Conservation (phyloP, 2,888 invertebrate genomes). For the Sminthurinus aureus region DNA sequence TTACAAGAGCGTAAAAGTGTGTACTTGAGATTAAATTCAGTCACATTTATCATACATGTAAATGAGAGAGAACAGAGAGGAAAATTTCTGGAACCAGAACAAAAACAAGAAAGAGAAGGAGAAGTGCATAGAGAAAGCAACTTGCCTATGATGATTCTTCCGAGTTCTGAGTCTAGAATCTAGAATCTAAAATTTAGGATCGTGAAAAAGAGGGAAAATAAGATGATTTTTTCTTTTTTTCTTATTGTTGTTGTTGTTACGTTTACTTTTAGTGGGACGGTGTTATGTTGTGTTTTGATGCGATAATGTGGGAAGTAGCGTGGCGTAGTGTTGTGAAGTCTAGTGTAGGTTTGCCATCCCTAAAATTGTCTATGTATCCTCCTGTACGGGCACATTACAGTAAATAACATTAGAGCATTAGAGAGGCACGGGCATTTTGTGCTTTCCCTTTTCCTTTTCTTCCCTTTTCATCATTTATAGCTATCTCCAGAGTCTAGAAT, state of each 20-base stretch:
- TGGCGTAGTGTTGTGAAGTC: not conserved
- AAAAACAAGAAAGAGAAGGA: not conserved
- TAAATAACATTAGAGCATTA: not conserved
- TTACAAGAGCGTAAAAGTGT: not conserved
- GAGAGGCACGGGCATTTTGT: not conserved
- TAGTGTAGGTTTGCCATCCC: not conserved
- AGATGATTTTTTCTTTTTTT: not conserved
- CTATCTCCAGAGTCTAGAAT: not conserved
- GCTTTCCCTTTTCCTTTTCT: not conserved
- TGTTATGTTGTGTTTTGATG: not conserved
- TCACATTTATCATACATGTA: constrained; percentile 13
- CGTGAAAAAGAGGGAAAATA: too few relatives aligned
- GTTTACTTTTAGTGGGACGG: not conserved
- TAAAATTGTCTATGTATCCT: too few relatives aligned
- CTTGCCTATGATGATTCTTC: not conserved
- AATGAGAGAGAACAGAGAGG: not conserved
- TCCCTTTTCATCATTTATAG: not conserved
- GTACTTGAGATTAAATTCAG: constrained; percentile 3
- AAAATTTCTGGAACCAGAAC: not conserved
- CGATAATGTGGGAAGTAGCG: not conserved
- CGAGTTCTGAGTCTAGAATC: too few relatives aligned
- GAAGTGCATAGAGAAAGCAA: not conserved
- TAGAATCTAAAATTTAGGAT: too few relatives aligned
- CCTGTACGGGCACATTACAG: too few relatives aligned
- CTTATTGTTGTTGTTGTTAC: not conserved